Base-by-base conservation (phyloP, 2,797 vertebrate genomes). In the Agapornis canus region DNA sequence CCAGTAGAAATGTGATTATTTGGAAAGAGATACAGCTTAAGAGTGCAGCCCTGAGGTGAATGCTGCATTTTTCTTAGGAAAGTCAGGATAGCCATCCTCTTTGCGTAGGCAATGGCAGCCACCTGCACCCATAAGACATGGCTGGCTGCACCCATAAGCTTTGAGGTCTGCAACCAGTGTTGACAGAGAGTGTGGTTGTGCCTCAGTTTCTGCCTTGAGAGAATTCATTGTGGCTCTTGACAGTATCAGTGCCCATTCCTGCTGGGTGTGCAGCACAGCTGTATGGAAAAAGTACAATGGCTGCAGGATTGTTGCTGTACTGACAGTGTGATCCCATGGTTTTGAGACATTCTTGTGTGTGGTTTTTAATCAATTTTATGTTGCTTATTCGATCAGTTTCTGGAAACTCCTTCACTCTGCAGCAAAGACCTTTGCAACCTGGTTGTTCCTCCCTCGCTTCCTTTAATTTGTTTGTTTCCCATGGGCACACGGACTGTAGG, bases 261-360 rank as follows among this genome's bases (percentile, higher is more conserved):
- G 45, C 71, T 13, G 19, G 56, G 3, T 40, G 2, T 15, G 45
- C 25, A 13, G 47, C n/a, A 13, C 0, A 0, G 47, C 10, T 11
- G 1, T 1, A 5, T 52, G 35, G n/a, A 27, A 25, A 14, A 48
- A 18, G 31, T 40, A 5, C 4, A 4, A 51, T 82, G 68, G 80
- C 80, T 48, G 51, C 4, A 8, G 4, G 27, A 21, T 60, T 3
- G 7, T 19, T 1, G 1, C 65, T 87, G 25, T 5, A 0, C 61
- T 26, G 66, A 56, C 18, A 0, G 0, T 3, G 45, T 10, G 45
- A 19, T 6, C 31, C 68, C 32, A 0, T 1, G n/a, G 6, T 27
- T 54, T 42, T 52, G 8, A 7, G 64, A 52, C 57, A 27, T 29
- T 42, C 78, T 57, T 47, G 25, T 9, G 59, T 56, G 42, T 64